Evolutionary conservation across 2,113 vertebrate species (phyloP).

Genomic region (Bujurquina vittata): DNA sequence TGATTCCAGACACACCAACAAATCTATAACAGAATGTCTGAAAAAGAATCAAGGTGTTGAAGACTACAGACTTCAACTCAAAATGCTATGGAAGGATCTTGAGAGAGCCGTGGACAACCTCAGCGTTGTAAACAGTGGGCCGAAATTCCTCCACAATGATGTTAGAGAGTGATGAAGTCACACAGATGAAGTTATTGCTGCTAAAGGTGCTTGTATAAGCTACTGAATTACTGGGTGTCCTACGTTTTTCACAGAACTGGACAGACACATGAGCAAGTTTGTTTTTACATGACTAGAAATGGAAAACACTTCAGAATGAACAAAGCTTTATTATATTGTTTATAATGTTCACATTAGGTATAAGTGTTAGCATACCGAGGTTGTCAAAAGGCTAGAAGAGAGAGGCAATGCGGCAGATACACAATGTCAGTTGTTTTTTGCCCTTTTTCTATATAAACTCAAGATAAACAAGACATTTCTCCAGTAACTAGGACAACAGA

Average conservation of each 20-base stretch:
- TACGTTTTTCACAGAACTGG: not conserved
- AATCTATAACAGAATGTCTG: not conserved
- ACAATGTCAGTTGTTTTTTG: not conserved
- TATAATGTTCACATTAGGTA: not conserved
- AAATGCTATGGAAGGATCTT: not conserved
- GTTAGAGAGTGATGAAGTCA: not conserved
- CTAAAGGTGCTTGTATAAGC: not conserved
- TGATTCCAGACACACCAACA: not conserved
- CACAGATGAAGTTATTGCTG: not conserved
- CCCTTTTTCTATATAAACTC: not conserved
- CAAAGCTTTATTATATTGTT: not conserved
- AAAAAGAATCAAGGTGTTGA: not conserved
- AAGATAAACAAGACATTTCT: not conserved
- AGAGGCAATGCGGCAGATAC: not conserved
- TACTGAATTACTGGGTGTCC: fast-evolving
- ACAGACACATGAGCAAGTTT: not conserved
- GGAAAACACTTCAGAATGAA: not conserved
- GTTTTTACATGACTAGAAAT: not conserved
- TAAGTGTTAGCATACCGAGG: too few relatives aligned
- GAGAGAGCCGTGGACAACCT: not conserved
- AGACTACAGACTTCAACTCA: not conserved
- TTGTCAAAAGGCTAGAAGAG: too few relatives aligned
- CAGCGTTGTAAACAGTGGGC: not conserved
- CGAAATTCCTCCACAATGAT: not conserved
- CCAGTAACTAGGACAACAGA: not conserved